Conservation (phyloP, 2,113 vertebrate species). For the Sinocyclocheilus anophthalmus region DNA sequence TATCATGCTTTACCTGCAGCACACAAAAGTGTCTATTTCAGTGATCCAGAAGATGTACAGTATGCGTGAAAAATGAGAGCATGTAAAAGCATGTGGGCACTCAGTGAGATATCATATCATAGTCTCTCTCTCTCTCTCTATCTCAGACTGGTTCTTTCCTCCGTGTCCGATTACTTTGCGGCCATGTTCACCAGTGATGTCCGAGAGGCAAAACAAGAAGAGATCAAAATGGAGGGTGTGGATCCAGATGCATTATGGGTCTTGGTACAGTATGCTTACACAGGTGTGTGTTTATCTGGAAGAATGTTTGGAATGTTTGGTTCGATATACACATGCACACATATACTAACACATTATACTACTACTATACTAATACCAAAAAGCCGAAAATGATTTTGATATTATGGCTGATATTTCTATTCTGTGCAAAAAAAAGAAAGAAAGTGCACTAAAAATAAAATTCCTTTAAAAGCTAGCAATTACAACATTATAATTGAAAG, state of each 20-base stretch:
- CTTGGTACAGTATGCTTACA: constrained; percentile 96
- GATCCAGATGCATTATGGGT: constrained; percentile 96
- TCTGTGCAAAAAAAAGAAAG: neutral
- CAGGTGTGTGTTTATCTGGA: constrained; percentile 74
- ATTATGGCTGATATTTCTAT: neutral
- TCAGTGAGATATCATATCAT: neutral
- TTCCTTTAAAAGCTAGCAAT: neutral
- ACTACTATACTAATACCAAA: no score
- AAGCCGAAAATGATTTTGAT: neutral
- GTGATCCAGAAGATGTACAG: neutral
- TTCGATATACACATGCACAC: neutral
- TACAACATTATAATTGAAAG: neutral
- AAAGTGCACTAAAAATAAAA: neutral
- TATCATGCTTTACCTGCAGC: neutral
- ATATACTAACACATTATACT: neutral
- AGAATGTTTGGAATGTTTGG: neutral
- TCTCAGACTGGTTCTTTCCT: constrained; percentile 90
- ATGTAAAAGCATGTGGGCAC: neutral
- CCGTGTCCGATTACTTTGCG: constrained; percentile 98
- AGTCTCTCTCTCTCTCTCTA: neutral
- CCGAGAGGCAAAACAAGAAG: constrained; percentile 94
- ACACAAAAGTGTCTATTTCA: constrained; percentile 13
- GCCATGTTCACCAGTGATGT: constrained; percentile 99
- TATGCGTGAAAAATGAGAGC: neutral
- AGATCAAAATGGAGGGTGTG: constrained; percentile 98